These are phyloP conservation scores for Anseranas semipalmata DNA, from an alignment of 2,113 vertebrate species.

Conservation along the genomic window DNA sequence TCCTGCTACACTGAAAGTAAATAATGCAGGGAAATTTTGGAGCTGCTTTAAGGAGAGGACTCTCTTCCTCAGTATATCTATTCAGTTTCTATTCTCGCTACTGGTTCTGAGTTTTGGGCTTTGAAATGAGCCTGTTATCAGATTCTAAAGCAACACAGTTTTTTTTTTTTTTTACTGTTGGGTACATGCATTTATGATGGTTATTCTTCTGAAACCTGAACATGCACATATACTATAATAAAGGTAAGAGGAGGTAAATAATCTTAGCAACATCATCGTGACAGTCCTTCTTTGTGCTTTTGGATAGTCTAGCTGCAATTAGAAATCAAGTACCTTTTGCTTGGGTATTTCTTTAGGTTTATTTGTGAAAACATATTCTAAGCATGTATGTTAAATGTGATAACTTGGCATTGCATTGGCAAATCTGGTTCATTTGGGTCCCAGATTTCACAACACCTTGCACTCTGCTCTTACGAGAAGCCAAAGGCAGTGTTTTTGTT, in stretches of 20 bases:
- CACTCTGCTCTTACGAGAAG: background rate
- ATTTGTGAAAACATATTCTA: slow-evolving; percentile 43
- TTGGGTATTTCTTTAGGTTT: background rate
- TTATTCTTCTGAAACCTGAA: background rate
- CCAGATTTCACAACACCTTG: slow-evolving; percentile 37
- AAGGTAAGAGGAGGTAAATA: background rate
- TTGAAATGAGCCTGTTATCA: background rate
- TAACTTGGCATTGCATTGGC: background rate
- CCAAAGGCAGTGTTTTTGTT: slow-evolving; percentile 40
- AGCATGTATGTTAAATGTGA: background rate
- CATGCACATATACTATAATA: background rate
- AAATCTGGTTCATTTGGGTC: slow-evolving; percentile 1
- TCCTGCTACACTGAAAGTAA: background rate
- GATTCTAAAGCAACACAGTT: background rate
- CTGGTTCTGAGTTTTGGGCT: background rate
- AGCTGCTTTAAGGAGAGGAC: background rate
- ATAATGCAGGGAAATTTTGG: background rate
- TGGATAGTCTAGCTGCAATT: background rate
- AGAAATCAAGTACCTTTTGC: background rate
- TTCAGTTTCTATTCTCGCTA: background rate
- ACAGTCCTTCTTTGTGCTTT: background rate
- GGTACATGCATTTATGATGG: background rate
- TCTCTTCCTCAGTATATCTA: background rate
- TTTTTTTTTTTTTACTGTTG: background rate
- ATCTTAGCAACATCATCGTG: background rate